Evolutionary conservation across 2,888 invertebrate species (phyloP).

Genomic region (Galerucella nymphaeae): DNA sequence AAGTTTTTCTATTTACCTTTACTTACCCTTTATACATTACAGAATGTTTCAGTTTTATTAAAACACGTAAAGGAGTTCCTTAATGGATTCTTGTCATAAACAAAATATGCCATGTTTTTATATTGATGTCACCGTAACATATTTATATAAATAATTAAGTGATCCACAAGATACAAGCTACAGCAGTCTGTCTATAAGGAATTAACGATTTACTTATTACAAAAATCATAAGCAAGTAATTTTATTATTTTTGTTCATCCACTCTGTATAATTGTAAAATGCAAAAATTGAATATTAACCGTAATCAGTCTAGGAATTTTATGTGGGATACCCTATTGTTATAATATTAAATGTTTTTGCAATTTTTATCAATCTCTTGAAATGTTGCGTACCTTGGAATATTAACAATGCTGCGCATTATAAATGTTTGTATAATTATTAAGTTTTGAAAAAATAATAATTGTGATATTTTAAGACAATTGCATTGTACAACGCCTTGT

Average conservation of each 20-base stretch:
- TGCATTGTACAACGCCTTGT: neutral
- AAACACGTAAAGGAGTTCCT: too few species aligned
- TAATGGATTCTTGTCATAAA: too few species aligned
- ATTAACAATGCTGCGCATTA: slow-evolving; percentile 16
- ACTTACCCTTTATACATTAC: too few species aligned
- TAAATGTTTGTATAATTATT: slow-evolving; percentile 7
- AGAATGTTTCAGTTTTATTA: too few species aligned
- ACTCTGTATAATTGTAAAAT: neutral
- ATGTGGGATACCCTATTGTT: slow-evolving; percentile 26
- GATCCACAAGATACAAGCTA: too few species aligned
- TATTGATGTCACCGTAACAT: too few species aligned
- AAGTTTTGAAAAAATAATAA: neutral
- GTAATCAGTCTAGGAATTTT: slow-evolving; percentile 20
- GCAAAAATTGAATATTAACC: slow-evolving; percentile 5
- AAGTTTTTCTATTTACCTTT: too few species aligned
- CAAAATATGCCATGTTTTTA: too few species aligned
- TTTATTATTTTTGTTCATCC: neutral
- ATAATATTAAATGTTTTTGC: slow-evolving; percentile 25
- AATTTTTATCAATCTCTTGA: slow-evolving; percentile 24
- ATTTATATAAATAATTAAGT: too few species aligned
- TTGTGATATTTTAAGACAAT: slow-evolving; percentile 2
- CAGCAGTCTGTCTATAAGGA: too few species aligned
- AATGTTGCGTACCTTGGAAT: slow-evolving; percentile 28
- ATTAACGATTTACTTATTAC: too few species aligned
- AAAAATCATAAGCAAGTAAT: too few species aligned